These are phyloP conservation scores for Heliconius cydno DNA, from an alignment of 2,888 invertebrate genomes.

Conservation along the genomic window DNA sequence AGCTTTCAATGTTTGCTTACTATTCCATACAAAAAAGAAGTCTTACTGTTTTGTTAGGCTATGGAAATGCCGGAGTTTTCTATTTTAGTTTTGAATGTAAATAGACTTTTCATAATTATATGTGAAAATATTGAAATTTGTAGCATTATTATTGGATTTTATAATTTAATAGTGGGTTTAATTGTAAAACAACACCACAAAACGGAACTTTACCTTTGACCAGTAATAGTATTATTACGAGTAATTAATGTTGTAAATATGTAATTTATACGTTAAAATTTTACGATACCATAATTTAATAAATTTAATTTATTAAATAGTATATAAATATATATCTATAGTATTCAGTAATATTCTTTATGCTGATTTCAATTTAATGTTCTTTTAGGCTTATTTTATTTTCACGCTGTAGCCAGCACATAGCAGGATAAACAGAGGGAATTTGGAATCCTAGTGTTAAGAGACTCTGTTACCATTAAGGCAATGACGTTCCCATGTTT, in stretches of 20 bases:
- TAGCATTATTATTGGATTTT: too few species aligned
- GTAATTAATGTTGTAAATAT: too few species aligned
- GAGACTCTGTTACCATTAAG: background rate
- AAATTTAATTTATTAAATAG: too few species aligned
- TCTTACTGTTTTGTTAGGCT: constrained; percentile 12
- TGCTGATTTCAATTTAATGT: too few species aligned
- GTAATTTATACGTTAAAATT: too few species aligned
- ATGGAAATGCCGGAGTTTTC: background rate
- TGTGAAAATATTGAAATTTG: background rate
- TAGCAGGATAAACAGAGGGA: background rate
- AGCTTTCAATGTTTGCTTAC: constrained; percentile 17
- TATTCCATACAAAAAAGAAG: constrained; percentile 12
- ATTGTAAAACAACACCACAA: too few species aligned
- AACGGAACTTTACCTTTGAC: too few species aligned
- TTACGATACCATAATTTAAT: too few species aligned
- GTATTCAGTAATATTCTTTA: too few species aligned
- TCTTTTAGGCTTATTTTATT: background rate
- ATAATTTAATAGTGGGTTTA: too few species aligned
- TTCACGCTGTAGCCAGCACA: background rate
- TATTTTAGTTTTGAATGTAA: background rate
- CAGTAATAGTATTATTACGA: too few species aligned
- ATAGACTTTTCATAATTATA: constrained; percentile 8
- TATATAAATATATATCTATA: too few species aligned
- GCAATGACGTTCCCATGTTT: background rate
- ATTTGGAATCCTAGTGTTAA: background rate